These are phyloP conservation scores for Microtus pennsylvanicus DNA, from an alignment of 2,113 vertebrate genomes.

Conservation along the genomic window DNA sequence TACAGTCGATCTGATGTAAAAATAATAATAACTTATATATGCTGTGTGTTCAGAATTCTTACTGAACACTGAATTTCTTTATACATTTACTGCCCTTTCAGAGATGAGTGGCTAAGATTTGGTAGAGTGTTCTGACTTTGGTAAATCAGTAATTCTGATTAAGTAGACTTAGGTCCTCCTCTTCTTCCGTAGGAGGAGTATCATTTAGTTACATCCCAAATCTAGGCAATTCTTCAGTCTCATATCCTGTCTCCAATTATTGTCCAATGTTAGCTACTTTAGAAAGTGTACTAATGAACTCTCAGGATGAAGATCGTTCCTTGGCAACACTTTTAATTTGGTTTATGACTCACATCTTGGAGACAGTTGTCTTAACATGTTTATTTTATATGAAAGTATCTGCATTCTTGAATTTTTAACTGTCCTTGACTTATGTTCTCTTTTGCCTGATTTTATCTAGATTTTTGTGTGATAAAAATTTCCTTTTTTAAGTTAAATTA, in stretches of 20 bases:
- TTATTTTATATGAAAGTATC: background rate
- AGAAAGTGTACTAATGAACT: constrained; percentile 51
- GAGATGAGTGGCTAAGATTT: constrained; percentile 42
- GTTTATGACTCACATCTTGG: constrained; percentile 27
- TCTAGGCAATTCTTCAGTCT: background rate
- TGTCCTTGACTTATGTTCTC: constrained; percentile 26
- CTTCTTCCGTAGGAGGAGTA: background rate
- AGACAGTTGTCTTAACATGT: background rate
- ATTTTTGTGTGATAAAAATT: constrained; percentile 48
- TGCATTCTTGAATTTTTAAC: constrained; percentile 31
- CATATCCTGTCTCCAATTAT: constrained; percentile 14
- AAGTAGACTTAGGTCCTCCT: background rate
- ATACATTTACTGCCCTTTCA: constrained; percentile 62
- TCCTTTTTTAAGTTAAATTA: background rate
- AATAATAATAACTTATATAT: background rate
- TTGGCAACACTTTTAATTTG: constrained; percentile 20
- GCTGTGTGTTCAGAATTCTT: constrained; percentile 43
- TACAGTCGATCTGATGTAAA: background rate
- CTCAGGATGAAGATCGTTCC: constrained; percentile 25
- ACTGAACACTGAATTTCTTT: constrained; percentile 58
- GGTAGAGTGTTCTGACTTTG: constrained; percentile 41
- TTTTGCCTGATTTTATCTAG: constrained; percentile 32
- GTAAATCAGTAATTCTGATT: constrained; percentile 51
- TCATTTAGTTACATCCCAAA: background rate
- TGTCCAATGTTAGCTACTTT: background rate